Percentiles rank a stretch among this genome's conserved stretches.
These are phyloP conservation scores for Eunapius fragilis DNA, from an alignment of 37 sponge, comb jelly and placozoan species.

Conservation along the genomic window DNA sequence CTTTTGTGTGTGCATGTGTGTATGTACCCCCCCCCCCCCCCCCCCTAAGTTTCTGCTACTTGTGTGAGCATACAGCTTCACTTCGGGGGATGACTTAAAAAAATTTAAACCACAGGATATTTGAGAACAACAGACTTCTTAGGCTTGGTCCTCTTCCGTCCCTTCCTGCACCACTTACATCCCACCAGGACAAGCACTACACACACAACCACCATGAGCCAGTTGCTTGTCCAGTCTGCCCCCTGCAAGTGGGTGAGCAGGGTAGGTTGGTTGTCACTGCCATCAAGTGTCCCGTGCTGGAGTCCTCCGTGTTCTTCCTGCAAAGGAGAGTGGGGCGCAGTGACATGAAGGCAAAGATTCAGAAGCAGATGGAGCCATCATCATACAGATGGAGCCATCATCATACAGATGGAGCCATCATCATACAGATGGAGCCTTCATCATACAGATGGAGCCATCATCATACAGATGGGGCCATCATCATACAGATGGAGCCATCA, in stretches of 20 bases:
- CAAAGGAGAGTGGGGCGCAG: neutral
- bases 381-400: no score
- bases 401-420: neutral
- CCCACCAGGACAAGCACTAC: constrained; percentile 6
- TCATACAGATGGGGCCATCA: neutral
- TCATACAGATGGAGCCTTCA: no score
- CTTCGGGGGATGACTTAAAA: neutral
- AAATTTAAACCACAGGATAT: neutral
- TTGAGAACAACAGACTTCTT: neutral
- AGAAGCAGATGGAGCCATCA: neutral
- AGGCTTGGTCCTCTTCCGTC: constrained; percentile 10
- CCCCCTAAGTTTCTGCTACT: neutral
- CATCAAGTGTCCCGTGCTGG: neutral
- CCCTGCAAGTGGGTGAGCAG: neutral
- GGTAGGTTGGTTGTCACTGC: neutral
- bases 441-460: no score
- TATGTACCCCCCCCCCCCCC: no score
- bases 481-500: no score
- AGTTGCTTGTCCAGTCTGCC: constrained; percentile 26
- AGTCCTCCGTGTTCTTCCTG: neutral
- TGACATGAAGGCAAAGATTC: no score
- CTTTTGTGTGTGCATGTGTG: neutral
- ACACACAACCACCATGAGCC: constrained; percentile 15
- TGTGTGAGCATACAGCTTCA: neutral
- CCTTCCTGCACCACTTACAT: constrained; percentile 1